These are phyloP conservation scores for Andricus grossulariae DNA, from an alignment of 1,140 invertebrate species.

Conservation along the genomic window DNA sequence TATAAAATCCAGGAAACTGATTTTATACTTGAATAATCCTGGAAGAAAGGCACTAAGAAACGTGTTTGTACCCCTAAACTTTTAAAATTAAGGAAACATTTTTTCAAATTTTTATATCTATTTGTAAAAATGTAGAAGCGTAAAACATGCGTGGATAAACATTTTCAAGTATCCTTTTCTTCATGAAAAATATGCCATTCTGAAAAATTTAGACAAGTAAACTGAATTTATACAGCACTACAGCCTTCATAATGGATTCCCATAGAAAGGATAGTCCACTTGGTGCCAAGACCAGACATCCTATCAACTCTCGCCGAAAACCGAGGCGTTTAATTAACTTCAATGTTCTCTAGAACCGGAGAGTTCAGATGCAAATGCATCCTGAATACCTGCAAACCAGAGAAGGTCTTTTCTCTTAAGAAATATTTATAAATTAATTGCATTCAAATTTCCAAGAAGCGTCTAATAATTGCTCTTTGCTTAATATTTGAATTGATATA, in stretches of 20 bases:
- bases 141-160: too few relatives aligned
- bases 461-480: constrained; percentile 19
- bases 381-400: background rate
- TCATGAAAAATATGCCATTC: too few relatives aligned
- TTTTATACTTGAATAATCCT: too few relatives aligned
- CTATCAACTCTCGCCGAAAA: constrained; percentile 60
- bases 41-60: too few relatives aligned
- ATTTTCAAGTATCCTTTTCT: too few relatives aligned
- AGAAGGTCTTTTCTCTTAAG: too few relatives aligned
- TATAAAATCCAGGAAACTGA: too few relatives aligned
- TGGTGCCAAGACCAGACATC: constrained; percentile 59
- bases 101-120: too few relatives aligned
- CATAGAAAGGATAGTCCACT: constrained; percentile 60
- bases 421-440: too few relatives aligned
- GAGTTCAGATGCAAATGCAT: constrained; percentile 64
- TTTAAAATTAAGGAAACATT: too few relatives aligned
- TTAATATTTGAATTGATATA: background rate
- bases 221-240: background rate
- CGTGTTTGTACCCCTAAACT: too few relatives aligned
- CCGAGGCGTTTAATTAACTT: constrained; percentile 71
- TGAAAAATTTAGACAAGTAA: background rate
- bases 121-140: too few relatives aligned
- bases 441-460: background rate
- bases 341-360: constrained; percentile 43
- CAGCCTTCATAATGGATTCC: constrained; percentile 58